Evolutionary conservation across 2,888 invertebrate species (phyloP), one percentile per base, ranked within the genome.

Genomic region (Amphipoea oculea): DNA sequence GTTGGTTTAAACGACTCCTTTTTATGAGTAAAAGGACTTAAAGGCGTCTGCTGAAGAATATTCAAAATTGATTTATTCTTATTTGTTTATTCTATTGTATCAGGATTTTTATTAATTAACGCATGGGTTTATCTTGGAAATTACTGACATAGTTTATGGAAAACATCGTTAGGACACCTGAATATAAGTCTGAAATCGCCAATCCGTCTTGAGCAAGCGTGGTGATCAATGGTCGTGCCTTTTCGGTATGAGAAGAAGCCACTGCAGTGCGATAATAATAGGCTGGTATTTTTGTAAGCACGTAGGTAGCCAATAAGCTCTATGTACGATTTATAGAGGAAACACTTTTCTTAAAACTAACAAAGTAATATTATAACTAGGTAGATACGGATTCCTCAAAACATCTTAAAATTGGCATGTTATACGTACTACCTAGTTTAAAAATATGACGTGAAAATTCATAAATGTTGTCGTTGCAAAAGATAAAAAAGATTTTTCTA

Each of bases 1-100:
- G 79, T 87, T 82, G 85, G 68, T 78, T 78, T 71, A 65, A 85
- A 86, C 72, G 81, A 73, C 76, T 67, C 69, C 54, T 78, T 85
- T 83, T 88, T 82, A 76, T 79, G 51, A 29, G 71, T 63, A 36
- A 72, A 66, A 76, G 68, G 65, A 45, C 62, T 67, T n/a, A 78
- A 62, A 71, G 63, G 57, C 65, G 60, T 63, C 81, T 73, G 62
- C 51, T 48, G 60, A 78, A 79, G 57, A 83, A 81, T 72, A 63
- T 69, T 76, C 11, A 45, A 73, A 40, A 51, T 73, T 68, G 45
- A n/a, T 72, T 68, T 67, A 40, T 70, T 67, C 20, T 45, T 71
- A 63, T 48, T 11, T 17, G n/a, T 71, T 42, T 23, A 14, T 57
- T 48, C 14, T n/a, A 45, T 42, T 71, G 29, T 36, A 51, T 20